A percentile compares a stretch with the other conserved stretches of the same genome.
These are phyloP conservation scores for Nomada ferruginata DNA, from an alignment of 2,888 invertebrate species.

Conservation along the genomic window DNA sequence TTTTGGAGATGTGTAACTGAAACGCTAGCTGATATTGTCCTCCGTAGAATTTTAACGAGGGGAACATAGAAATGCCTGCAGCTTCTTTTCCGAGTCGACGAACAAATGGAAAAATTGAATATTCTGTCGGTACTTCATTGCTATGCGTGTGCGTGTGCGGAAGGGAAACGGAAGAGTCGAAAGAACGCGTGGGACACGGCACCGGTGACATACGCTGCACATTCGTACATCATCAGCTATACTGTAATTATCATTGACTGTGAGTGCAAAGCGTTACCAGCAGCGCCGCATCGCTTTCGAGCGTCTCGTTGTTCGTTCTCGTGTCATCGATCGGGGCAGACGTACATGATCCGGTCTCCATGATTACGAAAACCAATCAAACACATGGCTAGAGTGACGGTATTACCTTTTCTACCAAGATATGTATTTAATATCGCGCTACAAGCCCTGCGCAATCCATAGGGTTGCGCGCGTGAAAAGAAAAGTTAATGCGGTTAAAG, in stretches of 20 bases:
- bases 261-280: slow-evolving; percentile 36
- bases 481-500: too few species aligned
- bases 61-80: background rate
- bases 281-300: slow-evolving; percentile 30
- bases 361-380: slow-evolving; percentile 41
- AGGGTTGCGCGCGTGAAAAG: too few species aligned
- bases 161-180: too few species aligned
- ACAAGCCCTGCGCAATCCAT: too few species aligned
- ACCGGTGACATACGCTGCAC: slow-evolving; percentile 22
- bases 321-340: slow-evolving; percentile 23
- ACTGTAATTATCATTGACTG: slow-evolving; percentile 27
- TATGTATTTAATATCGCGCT: background rate
- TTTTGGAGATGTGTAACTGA: background rate
- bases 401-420: too few species aligned
- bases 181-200: slow-evolving; percentile 1
- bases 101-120: too few species aligned
- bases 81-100: too few species aligned
- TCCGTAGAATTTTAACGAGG: background rate
- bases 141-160: too few species aligned
- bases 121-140: too few species aligned
- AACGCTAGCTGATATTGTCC: background rate
- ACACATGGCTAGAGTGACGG: background rate
- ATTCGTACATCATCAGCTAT: slow-evolving; percentile 7
- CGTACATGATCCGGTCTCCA: slow-evolving; percentile 26
- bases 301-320: slow-evolving; percentile 24